Evolutionary conservation across 2,888 invertebrate genomes (phyloP), one percentile per base, ranked within the genome.

Genomic region (Xestia rhomboidea): DNA sequence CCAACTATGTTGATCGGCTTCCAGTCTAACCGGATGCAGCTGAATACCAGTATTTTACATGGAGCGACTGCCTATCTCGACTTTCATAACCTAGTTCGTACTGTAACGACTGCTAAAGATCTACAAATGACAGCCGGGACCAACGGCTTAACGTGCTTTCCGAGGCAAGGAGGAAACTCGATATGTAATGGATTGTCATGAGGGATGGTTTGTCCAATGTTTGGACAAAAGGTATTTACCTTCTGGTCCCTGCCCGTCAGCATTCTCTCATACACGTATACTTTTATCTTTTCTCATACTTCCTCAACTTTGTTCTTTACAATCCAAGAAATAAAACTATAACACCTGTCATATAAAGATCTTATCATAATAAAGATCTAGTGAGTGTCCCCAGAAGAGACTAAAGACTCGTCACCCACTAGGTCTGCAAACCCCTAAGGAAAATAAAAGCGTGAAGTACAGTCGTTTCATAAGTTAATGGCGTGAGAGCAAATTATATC

Each of bases 401-500:
- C n/a, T 64, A 77, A 79, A 70, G 30, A 49, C 24, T 73, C 68
- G 51, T 76, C 76, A 79, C 71, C 54, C 70, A 49, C 34, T 69
- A 68, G 67, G 44, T 75, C 44, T 18, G 46, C 18, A 38, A 41
- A n/a, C 51, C n/a, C 24, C 49, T 13, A 38, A 46, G n/a, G 38
- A 30, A 46, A 73, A 79, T 77, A 77, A 87, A 84, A 79, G 76
- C 62, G 51, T 64, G 41, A 64, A 81, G 54, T 67, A 34, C 67
- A 27, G 54, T 75, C 71, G 62, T 79, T 76, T 51, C 67, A 77
- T 41, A 76, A 79, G 64, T 77, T 84, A 79, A 73, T 76, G 66
- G 10, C 57, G 38, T 44, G 30, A 76, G 46, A 46, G 46, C n/a
- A 87, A 87, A 84, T 84, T 79, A 84, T 84, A 73, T 79, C 13